Evolutionary conservation across 2,797 vertebrate genomes (phyloP).

Genomic region (Ispidina picta): DNA sequence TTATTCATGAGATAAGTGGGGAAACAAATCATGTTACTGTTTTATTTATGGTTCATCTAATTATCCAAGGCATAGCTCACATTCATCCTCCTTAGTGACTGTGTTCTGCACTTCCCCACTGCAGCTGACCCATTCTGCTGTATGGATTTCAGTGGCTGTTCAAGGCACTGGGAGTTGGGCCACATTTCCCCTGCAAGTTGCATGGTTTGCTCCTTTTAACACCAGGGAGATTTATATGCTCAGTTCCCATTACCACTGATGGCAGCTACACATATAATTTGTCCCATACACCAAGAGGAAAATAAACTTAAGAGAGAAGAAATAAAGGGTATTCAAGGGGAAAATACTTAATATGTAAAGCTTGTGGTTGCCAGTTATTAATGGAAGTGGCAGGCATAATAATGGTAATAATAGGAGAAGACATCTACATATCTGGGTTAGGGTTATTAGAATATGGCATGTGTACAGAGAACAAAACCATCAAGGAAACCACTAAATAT

Average conservation of each 20-base stretch:
- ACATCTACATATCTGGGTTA: constrained; percentile 28
- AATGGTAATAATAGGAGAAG: constrained; percentile 40
- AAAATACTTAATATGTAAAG: constrained; percentile 63
- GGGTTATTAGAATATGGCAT: constrained; percentile 15
- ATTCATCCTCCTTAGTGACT: constrained; percentile 8
- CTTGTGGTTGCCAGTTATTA: constrained; percentile 45
- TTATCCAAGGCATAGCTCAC: not conserved
- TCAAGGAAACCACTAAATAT: constrained; percentile 38
- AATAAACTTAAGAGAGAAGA: constrained; percentile 68
- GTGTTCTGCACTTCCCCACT: not conserved
- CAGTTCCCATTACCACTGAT: constrained; percentile 32
- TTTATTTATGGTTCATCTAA: constrained; percentile 49
- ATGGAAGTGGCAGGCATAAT: constrained; percentile 47
- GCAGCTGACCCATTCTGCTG: not conserved
- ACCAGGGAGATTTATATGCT: constrained; percentile 27
- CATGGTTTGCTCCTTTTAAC: not conserved
- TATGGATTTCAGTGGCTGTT: constrained; percentile 3
- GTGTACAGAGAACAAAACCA: not conserved
- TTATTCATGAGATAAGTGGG: not conserved
- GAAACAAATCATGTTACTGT: constrained; percentile 22
- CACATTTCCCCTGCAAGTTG: not conserved
- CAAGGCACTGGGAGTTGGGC: not conserved
- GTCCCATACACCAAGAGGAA: constrained; percentile 26
- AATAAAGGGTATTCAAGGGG: constrained; percentile 59
- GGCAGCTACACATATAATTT: constrained; percentile 28